Conservation (phyloP, 2,113 vertebrate species). For the Asarcornis scutulata region DNA sequence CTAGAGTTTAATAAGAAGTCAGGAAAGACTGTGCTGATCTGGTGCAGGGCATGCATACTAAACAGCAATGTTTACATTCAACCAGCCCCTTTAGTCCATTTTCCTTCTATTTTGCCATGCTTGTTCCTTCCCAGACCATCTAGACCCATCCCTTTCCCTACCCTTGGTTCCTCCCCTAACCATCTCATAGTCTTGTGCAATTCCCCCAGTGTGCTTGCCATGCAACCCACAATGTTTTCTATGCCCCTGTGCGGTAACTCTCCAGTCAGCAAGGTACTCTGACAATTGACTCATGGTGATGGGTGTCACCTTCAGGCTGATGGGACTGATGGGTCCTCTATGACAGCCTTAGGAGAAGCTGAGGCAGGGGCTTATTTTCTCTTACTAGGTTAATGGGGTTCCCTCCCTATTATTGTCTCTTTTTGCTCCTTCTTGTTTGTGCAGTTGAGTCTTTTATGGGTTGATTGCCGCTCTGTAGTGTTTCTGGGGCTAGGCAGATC, state of each 20-base stretch:
- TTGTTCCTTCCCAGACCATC: background rate
- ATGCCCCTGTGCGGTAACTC: background rate
- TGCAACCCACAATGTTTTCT: background rate
- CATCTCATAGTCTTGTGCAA: background rate
- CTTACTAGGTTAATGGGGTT: background rate
- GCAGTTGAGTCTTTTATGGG: background rate
- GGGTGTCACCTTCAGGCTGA: background rate
- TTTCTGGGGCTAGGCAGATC: background rate
- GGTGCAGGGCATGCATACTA: background rate
- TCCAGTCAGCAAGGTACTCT: background rate
- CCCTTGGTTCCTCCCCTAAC: background rate
- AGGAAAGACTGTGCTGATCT: background rate
- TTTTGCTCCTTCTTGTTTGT: background rate
- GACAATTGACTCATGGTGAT: background rate
- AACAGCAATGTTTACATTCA: background rate
- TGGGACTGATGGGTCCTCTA: background rate
- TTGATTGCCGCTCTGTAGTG: background rate
- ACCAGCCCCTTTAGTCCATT: background rate
- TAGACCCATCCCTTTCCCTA: background rate
- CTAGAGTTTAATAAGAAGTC: background rate
- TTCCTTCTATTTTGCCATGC: background rate
- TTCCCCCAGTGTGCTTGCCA: background rate
- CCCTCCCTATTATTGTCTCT: background rate
- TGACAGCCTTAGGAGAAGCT: background rate
- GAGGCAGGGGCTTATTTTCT: background rate